A percentile compares a stretch with the other conserved stretches of the same genome.
Evolutionary conservation across 2,888 invertebrate genomes (phyloP).

Genomic region (Euplexia lucipara): DNA sequence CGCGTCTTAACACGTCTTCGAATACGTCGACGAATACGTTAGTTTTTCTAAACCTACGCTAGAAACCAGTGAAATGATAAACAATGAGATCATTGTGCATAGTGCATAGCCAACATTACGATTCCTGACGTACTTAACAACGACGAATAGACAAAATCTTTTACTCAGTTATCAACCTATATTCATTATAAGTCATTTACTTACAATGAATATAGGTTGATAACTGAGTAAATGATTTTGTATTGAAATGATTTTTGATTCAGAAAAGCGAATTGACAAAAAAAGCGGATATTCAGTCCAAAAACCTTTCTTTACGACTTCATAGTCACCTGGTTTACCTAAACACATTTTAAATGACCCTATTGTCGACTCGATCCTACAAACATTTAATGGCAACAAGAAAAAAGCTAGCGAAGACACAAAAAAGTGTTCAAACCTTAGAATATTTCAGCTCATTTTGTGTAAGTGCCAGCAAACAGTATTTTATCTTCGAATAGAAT

Average conservation of each 20-base stretch:
- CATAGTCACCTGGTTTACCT: too few relatives aligned
- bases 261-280: too few relatives aligned
- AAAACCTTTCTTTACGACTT: neutral
- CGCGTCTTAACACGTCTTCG: too few relatives aligned
- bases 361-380: neutral
- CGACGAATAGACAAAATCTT: neutral
- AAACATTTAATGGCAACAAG: neutral
- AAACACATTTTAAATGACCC: neutral
- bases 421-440: slow-evolving; percentile 10
- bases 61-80: too few relatives aligned
- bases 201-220: neutral
- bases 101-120: neutral
- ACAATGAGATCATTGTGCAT: too few relatives aligned
- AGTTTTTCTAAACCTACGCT: too few relatives aligned
- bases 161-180: neutral
- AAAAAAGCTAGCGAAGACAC: too few relatives aligned
- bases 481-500: slow-evolving; percentile 69
- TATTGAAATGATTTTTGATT: neutral
- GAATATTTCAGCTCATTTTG: slow-evolving; percentile 50
- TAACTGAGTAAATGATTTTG: neutral
- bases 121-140: neutral
- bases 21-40: too few relatives aligned
- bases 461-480: slow-evolving; percentile 70
- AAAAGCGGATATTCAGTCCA: neutral
- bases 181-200: neutral